Conservation (phyloP, 2,888 invertebrate genomes). For the Brenthis ino region DNA sequence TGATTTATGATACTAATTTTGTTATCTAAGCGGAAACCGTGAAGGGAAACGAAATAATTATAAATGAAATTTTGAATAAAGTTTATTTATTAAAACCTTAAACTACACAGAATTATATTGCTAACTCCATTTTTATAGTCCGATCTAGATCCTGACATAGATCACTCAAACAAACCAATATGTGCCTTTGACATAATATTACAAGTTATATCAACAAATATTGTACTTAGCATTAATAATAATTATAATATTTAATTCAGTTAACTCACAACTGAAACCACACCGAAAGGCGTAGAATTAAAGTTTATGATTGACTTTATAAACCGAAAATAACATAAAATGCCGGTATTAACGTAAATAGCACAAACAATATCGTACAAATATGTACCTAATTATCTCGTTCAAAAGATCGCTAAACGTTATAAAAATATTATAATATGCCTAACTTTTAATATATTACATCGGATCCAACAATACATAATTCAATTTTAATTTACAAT, state of each 20-base stretch:
- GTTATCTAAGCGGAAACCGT: no score
- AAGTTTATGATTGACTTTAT: constrained; percentile 27
- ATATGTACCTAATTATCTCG: constrained; percentile 48
- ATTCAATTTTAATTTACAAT: constrained; percentile 75
- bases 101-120: constrained; percentile 73
- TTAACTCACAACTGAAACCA: constrained; percentile 32
- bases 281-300: constrained; percentile 22
- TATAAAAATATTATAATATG: constrained; percentile 61
- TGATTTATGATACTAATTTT: no score
- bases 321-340: constrained; percentile 32
- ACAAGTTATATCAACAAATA: constrained; percentile 72
- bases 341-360: constrained; percentile 44
- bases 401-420: constrained; percentile 58
- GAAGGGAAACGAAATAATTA: constrained; percentile 4
- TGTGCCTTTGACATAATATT: constrained; percentile 67
- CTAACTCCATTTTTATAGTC: constrained; percentile 66
- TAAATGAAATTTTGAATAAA: constrained; percentile 61
- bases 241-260: constrained; percentile 54
- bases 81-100: constrained; percentile 79
- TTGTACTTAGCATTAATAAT: constrained; percentile 78
- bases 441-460: constrained; percentile 69
- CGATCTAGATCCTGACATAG: constrained; percentile 69
- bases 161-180: constrained; percentile 69
- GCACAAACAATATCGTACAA: constrained; percentile 55
- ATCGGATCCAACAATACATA: constrained; percentile 76